Conservation (phyloP, 1,140 invertebrate genomes). For the Zaprionus ghesquierei region DNA sequence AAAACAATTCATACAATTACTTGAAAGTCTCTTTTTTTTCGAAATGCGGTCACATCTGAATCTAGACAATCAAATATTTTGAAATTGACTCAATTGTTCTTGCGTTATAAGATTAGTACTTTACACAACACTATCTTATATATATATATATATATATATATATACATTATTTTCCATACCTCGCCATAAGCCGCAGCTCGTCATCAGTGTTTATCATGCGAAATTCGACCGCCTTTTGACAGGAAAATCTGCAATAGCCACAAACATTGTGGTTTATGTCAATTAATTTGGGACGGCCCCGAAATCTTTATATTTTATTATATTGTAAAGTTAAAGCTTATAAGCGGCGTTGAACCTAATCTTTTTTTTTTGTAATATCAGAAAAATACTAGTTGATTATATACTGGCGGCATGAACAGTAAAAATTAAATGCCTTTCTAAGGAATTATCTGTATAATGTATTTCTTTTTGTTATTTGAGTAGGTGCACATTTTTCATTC, state of each 20-base stretch:
- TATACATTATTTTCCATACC: constrained; percentile 40
- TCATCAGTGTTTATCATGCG: constrained; percentile 36
- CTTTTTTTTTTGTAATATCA: too few species aligned
- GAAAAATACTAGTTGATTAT: too few species aligned
- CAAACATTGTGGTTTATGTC: constrained; percentile 13
- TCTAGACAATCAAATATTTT: too few species aligned
- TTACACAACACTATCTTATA: not conserved
- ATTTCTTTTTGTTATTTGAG: too few species aligned
- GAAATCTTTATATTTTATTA: not conserved
- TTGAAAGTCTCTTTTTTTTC: too few species aligned
- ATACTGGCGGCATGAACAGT: too few species aligned
- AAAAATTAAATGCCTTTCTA: too few species aligned
- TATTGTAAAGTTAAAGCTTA: not conserved
- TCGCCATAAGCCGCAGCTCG: constrained; percentile 35
- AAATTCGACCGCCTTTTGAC: not conserved
- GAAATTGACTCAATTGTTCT: not conserved
- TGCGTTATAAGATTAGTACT: not conserved
- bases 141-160: not conserved
- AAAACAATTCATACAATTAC: too few species aligned
- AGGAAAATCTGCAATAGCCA: constrained; percentile 29
- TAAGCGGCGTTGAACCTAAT: not conserved
- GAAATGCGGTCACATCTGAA: too few species aligned
- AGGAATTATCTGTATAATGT: too few species aligned
- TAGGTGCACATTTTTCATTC: not conserved
- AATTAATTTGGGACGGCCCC: not conserved